Percentiles rank a stretch among this genome's conserved stretches.
Conservation (phyloP, 2,113 vertebrate species). For the Festucalex cinctus region DNA sequence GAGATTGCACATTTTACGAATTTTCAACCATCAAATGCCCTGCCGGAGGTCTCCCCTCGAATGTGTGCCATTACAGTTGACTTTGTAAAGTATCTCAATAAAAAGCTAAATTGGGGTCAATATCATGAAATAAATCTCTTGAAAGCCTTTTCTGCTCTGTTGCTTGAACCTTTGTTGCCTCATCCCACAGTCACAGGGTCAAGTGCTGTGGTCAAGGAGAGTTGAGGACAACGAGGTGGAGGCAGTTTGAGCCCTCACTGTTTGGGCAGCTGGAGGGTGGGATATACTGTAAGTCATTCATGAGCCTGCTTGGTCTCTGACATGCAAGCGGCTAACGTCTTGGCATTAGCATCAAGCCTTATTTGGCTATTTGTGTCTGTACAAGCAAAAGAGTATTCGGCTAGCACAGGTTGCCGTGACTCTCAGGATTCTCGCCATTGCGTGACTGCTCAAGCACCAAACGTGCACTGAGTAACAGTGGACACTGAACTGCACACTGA, state of each 20-base stretch:
- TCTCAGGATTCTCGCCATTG: neutral
- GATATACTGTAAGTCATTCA: slow-evolving; percentile 5
- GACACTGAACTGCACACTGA: neutral
- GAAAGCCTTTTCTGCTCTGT: neutral
- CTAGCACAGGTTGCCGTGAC: neutral
- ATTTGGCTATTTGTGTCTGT: slow-evolving; percentile 6
- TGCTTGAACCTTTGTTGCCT: neutral
- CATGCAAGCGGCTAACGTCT: neutral
- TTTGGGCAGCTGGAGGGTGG: slow-evolving; percentile 1
- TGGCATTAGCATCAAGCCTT: slow-evolving; percentile 3
- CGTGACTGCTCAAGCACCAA: neutral
- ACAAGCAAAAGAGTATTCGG: neutral
- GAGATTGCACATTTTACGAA: neutral
- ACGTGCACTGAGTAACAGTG: neutral
- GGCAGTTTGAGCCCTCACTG: neutral
- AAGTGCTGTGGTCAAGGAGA: neutral
- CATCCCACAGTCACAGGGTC: neutral
- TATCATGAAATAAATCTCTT: neutral
- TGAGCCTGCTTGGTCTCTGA: neutral
- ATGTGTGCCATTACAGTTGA: neutral
- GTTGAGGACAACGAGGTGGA: neutral
- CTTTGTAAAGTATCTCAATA: neutral
- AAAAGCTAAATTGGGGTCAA: neutral
- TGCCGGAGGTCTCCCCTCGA: neutral
- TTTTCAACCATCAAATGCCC: neutral